Evolutionary conservation across 2,888 invertebrate genomes (phyloP), one percentile per base, ranked within the genome.

Genomic region (Minunthozetes semirufus): DNA sequence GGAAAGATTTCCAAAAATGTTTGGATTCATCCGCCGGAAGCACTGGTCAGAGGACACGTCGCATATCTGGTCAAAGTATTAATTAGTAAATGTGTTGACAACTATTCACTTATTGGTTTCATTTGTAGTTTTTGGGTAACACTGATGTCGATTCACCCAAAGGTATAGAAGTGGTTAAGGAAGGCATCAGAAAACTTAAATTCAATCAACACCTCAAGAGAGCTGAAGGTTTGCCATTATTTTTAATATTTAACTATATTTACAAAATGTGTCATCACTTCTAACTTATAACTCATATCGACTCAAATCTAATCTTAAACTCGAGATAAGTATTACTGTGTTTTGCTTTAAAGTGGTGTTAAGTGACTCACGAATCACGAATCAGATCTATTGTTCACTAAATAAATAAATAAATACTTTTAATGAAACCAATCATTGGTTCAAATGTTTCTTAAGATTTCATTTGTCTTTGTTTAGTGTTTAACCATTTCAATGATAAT

Each of bases 131-230:
- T 87, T 88, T 95, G 83, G 98, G 98, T 80, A 92, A 92, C 82
- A 93, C 93, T 72, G 91, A 92, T 81, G 98, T 98, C 73, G 94
- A 95, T 80, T 92, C 94, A 84, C 92, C 97, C 29, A 97, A 98
- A 86, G 98, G 98, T 79, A 96, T 95, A 80, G 95, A 97, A 83
- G 93, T 97, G 63, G 95, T 98, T 9, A 95, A 95, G 84, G 97
- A 97, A 82, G 96, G 96, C 73, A 97, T 98, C 81, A 89, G 94
- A 81, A 95, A 96, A 82, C 87, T 98, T 79, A 93, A 94, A 84
- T 95, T 97, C 84, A 91, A 90, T 78, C 93, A 95, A 81, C 94
- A 94, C 82, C 86, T 95, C 80, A 90, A 91, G 82, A 93, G 94
- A 82, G 79, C 81, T 27, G 84, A 84, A 77, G 84, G 84, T 66